Evolutionary conservation across 2,797 vertebrate species (phyloP).

Genomic region (Okamejei kenojei): DNA sequence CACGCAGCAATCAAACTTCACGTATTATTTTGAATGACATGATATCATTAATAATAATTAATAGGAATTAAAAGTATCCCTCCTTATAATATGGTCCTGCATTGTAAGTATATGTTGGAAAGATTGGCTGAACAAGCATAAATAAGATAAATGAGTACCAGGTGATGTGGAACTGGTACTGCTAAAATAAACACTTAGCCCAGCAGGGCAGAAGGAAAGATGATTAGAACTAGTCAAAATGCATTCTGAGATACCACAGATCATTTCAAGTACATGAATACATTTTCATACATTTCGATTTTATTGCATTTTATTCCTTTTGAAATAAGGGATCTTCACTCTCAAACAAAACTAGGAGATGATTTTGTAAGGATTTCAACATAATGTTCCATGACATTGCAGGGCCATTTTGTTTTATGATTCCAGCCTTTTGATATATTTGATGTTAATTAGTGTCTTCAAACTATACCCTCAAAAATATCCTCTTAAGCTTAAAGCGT

Average conservation of each 20-base stretch:
- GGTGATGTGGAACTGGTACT: background rate
- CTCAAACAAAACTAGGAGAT: background rate
- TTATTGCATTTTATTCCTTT: background rate
- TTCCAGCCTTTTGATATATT: background rate
- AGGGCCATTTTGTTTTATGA: background rate
- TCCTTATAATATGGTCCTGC: background rate
- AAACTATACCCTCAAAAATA: background rate
- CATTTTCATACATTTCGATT: background rate
- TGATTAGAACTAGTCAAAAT: slow-evolving; percentile 15
- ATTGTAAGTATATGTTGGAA: background rate
- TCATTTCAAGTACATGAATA: background rate
- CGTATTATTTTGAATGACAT: background rate
- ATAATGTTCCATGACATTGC: background rate
- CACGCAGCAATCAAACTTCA: background rate
- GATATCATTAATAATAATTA: background rate
- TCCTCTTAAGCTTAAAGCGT: no score
- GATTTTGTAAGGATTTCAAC: background rate
- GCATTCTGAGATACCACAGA: background rate
- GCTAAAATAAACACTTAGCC: background rate
- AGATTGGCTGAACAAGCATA: background rate
- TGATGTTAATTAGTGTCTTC: background rate
- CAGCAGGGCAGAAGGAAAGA: background rate
- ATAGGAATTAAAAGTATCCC: background rate
- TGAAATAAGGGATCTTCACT: background rate
- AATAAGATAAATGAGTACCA: background rate